Conservation (phyloP, 2,113 vertebrate genomes). For the Procavia capensis region DNA sequence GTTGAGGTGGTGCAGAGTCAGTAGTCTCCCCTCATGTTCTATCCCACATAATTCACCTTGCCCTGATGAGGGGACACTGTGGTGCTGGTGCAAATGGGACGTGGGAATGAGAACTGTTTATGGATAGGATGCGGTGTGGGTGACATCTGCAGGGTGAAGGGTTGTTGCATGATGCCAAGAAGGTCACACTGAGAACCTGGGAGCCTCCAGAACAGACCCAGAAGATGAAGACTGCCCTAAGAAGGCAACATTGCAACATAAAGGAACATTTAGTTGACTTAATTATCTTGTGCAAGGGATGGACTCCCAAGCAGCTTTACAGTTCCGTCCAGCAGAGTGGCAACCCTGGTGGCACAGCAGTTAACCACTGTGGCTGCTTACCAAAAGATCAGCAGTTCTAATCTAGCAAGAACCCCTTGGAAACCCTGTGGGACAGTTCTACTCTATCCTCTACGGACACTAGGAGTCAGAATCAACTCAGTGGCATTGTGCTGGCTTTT, state of each 20-base stretch:
- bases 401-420: too few species aligned
- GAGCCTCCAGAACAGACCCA: neutral
- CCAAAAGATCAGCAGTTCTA: too few species aligned
- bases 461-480: too few species aligned
- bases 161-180: neutral
- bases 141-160: too few species aligned
- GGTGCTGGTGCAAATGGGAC: neutral
- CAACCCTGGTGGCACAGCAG: too few species aligned
- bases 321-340: too few species aligned
- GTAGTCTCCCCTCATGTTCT: neutral
- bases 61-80: neutral
- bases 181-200: neutral
- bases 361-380: too few species aligned
- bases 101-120: neutral
- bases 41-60: neutral
- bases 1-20: neutral
- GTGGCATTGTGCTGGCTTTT: too few species aligned
- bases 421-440: too few species aligned
- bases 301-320: neutral
- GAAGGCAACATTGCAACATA: neutral
- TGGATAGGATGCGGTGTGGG: fast-evolving
- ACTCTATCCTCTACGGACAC: too few species aligned
- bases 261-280: neutral
- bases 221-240: neutral
- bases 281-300: neutral